Conservation (phyloP, 92 coral and sea anemone genomes). For the Epizoanthus fatuus region DNA sequence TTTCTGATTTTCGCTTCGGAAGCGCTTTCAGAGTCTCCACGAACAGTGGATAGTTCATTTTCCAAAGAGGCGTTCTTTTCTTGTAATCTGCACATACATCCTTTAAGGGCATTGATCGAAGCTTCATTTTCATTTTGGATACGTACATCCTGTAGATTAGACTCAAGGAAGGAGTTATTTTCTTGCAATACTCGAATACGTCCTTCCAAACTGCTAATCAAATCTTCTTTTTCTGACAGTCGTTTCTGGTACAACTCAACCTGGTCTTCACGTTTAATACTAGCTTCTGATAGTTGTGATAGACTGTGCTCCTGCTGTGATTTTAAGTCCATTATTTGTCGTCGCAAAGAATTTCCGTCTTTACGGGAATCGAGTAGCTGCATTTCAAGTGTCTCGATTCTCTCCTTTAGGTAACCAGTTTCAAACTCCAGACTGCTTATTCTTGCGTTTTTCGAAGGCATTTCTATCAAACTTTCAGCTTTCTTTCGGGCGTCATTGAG, state of each 20-base stretch:
- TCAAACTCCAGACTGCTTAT: constrained; percentile 36
- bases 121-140: neutral
- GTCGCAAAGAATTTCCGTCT: constrained; percentile 4
- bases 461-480: neutral
- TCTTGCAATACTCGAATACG: constrained; percentile 14
- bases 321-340: neutral
- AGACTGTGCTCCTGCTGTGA: constrained; percentile 2
- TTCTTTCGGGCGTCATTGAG: constrained; percentile 10
- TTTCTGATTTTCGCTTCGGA: neutral
- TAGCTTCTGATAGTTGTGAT: constrained; percentile 19
- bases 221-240: constrained; percentile 13
- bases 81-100: neutral
- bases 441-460: constrained; percentile 31
- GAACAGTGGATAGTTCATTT: neutral
- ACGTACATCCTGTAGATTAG: neutral
- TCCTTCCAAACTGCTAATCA: neutral
- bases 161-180: neutral
- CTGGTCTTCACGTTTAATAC: neutral
- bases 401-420: constrained; percentile 23
- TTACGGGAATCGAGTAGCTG: constrained; percentile 27
- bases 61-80: constrained; percentile 16
- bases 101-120: constrained; percentile 1
- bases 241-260: neutral
- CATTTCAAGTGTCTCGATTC: constrained; percentile 31
- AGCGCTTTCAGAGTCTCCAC: neutral